Evolutionary conservation across 1,140 invertebrate species (phyloP).

Genomic region (Drosophila funebris): DNA sequence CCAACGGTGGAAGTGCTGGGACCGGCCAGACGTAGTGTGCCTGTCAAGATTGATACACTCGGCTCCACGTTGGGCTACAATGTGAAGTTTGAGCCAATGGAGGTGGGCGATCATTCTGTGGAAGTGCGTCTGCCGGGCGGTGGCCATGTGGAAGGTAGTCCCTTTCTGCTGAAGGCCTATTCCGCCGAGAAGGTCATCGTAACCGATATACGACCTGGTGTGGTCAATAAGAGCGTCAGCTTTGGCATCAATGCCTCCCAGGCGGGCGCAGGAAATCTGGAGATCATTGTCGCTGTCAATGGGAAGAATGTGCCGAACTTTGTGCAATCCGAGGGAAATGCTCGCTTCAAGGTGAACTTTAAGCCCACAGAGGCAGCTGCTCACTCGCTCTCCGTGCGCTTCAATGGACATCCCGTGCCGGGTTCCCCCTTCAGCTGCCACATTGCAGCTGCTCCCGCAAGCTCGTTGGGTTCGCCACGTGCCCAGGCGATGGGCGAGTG

Average conservation of each 20-base stretch:
- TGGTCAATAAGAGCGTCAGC: constrained; percentile 95
- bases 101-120: constrained; percentile 97
- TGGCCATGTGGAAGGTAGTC: constrained; percentile 95
- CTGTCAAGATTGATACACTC: constrained; percentile 86
- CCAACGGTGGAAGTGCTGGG: constrained; percentile 92
- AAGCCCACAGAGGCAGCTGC: constrained; percentile 96
- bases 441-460: constrained; percentile 85
- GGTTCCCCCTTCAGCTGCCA: constrained; percentile 95
- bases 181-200: constrained; percentile 94
- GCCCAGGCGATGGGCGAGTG: constrained; percentile 86
- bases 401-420: constrained; percentile 97
- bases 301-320: constrained; percentile 99
- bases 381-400: constrained; percentile 95
- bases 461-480: constrained; percentile 81
- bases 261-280: constrained; percentile 95
- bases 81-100: constrained; percentile 93
- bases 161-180: constrained; percentile 97
- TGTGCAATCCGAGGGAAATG: constrained; percentile 98
- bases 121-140: constrained; percentile 90
- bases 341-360: constrained; percentile 97
- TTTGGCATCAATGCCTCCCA: constrained; percentile 94
- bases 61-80: constrained; percentile 84
- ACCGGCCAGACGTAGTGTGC: constrained; percentile 88
- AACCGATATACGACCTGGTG: constrained; percentile 94
- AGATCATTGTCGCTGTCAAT: constrained; percentile 99